Evolutionary conservation across 2,113 vertebrate species (phyloP).

Genomic region (Tachycineta bicolor): DNA sequence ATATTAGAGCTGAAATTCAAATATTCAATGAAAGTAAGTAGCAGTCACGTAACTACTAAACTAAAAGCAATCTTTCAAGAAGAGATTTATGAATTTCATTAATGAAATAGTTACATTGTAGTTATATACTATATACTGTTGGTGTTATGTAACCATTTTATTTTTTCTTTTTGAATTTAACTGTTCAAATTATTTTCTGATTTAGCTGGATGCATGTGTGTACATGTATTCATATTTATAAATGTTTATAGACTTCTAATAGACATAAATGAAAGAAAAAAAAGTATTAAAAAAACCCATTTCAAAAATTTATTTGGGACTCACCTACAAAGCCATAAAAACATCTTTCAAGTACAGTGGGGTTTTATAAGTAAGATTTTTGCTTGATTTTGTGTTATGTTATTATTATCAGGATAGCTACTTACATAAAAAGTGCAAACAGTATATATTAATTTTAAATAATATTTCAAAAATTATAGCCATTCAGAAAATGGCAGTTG

Average conservation of each 20-base stretch:
- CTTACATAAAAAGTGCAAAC: not conserved
- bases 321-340: not conserved
- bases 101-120: not conserved
- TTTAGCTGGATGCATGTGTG: not conserved
- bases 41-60: not conserved
- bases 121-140: not conserved
- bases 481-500: conserved; percentile 55
- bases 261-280: not conserved
- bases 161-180: not conserved
- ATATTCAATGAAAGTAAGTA: not conserved
- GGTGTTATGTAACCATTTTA: not conserved
- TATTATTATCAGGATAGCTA: not conserved
- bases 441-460: conserved; percentile 13
- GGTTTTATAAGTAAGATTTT: not conserved
- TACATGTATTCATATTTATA: not conserved
- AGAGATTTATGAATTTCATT: not conserved
- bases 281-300: not conserved
- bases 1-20: not conserved
- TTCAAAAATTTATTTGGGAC: not conserved
- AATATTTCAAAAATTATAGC: not conserved
- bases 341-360: not conserved
- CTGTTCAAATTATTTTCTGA: not conserved
- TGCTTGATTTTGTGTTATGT: not conserved
- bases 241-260: not conserved
- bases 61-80: not conserved